Evolutionary conservation across 2,888 invertebrate genomes (phyloP).

Genomic region (Drosophila prostipennis): DNA sequence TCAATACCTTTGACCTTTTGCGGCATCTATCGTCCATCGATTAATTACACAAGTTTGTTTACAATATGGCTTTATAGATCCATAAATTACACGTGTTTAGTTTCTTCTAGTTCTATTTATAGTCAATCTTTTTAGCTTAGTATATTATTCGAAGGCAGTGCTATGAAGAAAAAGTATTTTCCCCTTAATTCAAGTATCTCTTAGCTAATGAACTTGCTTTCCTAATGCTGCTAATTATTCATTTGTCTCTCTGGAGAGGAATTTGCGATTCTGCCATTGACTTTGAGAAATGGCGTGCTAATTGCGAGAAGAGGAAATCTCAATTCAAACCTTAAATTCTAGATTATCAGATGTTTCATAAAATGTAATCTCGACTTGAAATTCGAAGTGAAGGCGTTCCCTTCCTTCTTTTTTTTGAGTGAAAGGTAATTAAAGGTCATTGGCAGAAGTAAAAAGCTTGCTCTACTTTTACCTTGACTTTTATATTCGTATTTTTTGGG

Average conservation of each 20-base stretch:
- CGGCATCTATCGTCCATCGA: background rate
- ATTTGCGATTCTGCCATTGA: background rate
- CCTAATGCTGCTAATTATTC: conserved; percentile 40
- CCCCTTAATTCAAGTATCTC: background rate
- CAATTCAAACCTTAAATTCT: conserved; percentile 9
- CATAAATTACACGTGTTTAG: conserved; percentile 32
- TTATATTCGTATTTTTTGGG: conserved; percentile 13
- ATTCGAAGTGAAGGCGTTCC: conserved; percentile 5
- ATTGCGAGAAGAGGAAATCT: conserved; percentile 6
- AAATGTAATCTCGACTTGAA: conserved; percentile 29
- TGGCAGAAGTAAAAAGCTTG: conserved; percentile 45
- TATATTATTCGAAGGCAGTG: background rate
- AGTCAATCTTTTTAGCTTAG: conserved; percentile 8
- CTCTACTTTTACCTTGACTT: conserved; percentile 42
- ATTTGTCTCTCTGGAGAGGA: conserved; percentile 12
- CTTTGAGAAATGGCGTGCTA: conserved; percentile 40
- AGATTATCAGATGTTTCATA: conserved; percentile 8
- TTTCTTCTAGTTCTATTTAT: conserved; percentile 29
- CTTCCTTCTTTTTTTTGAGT: conserved; percentile 27
- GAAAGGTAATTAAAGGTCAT: conserved; percentile 69
- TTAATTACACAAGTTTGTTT: conserved; percentile 8
- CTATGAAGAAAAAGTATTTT: background rate
- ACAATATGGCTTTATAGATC: conserved; percentile 14
- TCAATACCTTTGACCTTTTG: background rate
- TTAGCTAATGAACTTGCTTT: conserved; percentile 24